Base-by-base conservation (phyloP, 2,888 invertebrate species). In the Watsonalla binaria region DNA sequence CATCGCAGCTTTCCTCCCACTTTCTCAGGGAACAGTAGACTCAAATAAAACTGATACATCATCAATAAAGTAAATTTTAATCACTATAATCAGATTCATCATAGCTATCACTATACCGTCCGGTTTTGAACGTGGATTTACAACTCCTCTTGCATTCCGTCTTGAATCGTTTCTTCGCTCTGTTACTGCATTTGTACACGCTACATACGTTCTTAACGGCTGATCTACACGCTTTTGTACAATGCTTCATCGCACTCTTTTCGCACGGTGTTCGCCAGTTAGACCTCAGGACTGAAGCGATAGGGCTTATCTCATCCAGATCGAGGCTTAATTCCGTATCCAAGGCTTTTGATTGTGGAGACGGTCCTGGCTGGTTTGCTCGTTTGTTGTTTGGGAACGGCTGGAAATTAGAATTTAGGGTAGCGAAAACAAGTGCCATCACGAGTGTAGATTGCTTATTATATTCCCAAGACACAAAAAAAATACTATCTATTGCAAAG, bases 201-300 rank as follows among this genome's bases (percentile, higher is more conserved):
- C 8, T 8, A 34, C 60, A 60, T 24, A 62, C 63, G 7, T 57
- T 62, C 57, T 51, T 65, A 11, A 67, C 69, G 0, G 74, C 65
- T 0, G 54, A 57, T 5, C 52, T 52, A 47, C 83, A 83, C 0
- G 81, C 77, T 33, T 57, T 67, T 6, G 5, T 55, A 47, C 84
- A 84, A 11, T 54, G 24, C 54, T 60, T 72, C 0, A 48, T 50
- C 2, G 60, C 65, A 45, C 49, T 62, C 9, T 57, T 69, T 4
- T 48, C 50, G 37, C 66, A 66, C 0, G 57, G 52, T 4, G 54
- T 37, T 11, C 52, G 57, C 59, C 59, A 62, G 5, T 35, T 49
- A 15, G 50, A 60, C 56, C 63, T 57, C 11, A 42, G 8, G 5
- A 11, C 11, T 5, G 42, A 7, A 1, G 8, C 9, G 5, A 5